These are phyloP conservation scores for Phacellophora camtschatica DNA, from an alignment of 30 jellyfish, hydroid and myxozoan species.

Conservation along the genomic window DNA sequence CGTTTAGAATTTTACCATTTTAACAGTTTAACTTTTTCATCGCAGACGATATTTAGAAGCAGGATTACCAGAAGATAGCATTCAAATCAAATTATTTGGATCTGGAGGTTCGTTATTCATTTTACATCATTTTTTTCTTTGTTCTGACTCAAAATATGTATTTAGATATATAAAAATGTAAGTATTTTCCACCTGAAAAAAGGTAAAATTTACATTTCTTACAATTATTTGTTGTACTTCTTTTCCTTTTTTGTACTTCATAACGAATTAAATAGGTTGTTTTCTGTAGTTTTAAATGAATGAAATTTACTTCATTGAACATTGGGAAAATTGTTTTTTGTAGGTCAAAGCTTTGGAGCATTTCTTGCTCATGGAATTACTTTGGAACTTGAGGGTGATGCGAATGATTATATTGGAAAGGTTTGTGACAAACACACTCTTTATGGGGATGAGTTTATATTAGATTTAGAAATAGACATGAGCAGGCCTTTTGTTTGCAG, in stretches of 20 bases:
- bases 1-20: not conserved
- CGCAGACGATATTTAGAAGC: constrained; percentile 31
- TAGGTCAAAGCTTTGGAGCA: constrained; percentile 92
- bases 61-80: constrained; percentile 84
- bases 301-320: no score
- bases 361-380: constrained; percentile 81
- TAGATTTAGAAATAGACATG: not conserved
- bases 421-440: not conserved
- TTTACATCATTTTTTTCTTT: not conserved
- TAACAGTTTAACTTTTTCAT: not conserved
- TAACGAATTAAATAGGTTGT: no score
- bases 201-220: no score
- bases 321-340: no score
- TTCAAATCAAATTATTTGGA: constrained; percentile 57
- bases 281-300: no score
- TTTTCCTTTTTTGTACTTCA: no score
- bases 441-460: not conserved
- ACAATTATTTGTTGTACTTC: no score
- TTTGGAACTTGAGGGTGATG: constrained; percentile 86
- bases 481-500: not conserved
- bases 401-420: constrained; percentile 85
- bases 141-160: not conserved
- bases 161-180: no score
- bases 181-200: no score
- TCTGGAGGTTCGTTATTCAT: constrained; percentile 51